Conservation (phyloP, 2,888 invertebrate genomes). For the Luperina testacea region DNA sequence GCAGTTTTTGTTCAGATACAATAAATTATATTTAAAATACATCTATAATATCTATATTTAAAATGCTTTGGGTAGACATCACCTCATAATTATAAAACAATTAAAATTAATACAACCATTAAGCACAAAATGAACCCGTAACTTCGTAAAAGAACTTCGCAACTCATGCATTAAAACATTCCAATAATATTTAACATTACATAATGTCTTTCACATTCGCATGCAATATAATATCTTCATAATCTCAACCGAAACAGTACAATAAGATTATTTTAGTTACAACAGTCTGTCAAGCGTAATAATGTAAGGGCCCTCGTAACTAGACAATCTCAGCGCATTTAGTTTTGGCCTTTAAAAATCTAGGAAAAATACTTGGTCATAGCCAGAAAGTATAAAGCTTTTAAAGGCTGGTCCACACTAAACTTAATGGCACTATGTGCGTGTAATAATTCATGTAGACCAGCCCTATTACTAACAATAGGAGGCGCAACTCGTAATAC, state of each 20-base stretch:
- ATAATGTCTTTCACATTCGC: slow-evolving; percentile 62
- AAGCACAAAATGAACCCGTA: slow-evolving; percentile 66
- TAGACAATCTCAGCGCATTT: slow-evolving; percentile 13
- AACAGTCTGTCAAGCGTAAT: slow-evolving; percentile 56
- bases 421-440: background rate
- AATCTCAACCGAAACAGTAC: slow-evolving; percentile 50
- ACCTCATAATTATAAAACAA: slow-evolving; percentile 47
- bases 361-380: slow-evolving; percentile 42
- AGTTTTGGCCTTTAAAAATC: slow-evolving; percentile 24
- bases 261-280: slow-evolving; percentile 44
- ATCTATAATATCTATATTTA: slow-evolving; percentile 50
- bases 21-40: slow-evolving; percentile 58
- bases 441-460: background rate
- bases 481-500: background rate
- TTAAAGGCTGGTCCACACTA: slow-evolving; percentile 16
- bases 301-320: slow-evolving; percentile 45
- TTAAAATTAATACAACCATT: slow-evolving; percentile 66
- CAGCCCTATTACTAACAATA: slow-evolving; percentile 2
- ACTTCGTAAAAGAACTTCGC: slow-evolving; percentile 53
- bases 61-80: slow-evolving; percentile 60
- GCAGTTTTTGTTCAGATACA: slow-evolving; percentile 61
- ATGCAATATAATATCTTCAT: slow-evolving; percentile 61
- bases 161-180: slow-evolving; percentile 63
- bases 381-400: slow-evolving; percentile 30
- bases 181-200: slow-evolving; percentile 56